phyloP scores from a whole-genome alignment of 2,888 invertebrate species.

The Ypsolopha sequella region DNA sequence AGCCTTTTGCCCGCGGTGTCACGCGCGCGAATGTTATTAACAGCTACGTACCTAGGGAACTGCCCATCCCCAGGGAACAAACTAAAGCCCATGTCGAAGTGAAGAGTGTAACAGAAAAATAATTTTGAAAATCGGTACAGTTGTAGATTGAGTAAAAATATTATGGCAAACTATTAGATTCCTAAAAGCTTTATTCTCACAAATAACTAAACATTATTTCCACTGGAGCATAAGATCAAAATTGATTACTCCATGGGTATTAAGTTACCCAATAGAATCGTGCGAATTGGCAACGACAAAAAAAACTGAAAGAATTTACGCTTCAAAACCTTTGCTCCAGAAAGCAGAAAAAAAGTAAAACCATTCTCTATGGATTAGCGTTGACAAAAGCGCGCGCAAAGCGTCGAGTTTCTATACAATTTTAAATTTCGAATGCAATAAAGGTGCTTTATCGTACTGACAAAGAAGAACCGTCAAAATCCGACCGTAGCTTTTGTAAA shows the following conservation, averaged over 20 bases:
- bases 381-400: constrained; percentile 15
- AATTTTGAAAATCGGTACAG: too few species aligned
- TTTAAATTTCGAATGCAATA: not conserved
- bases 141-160: too few species aligned
- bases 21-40: too few species aligned
- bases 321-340: constrained; percentile 7
- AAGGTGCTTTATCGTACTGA: not conserved
- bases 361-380: constrained; percentile 28
- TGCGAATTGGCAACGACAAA: constrained; percentile 10
- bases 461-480: not conserved
- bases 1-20: too few species aligned
- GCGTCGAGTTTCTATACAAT: not conserved
- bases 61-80: too few species aligned
- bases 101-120: too few species aligned
- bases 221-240: not conserved
- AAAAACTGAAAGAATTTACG: constrained; percentile 11
- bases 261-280: constrained; percentile 15
- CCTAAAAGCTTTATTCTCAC: too few species aligned
- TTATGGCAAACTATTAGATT: too few species aligned
- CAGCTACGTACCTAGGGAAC: too few species aligned
- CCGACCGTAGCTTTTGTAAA: not conserved
- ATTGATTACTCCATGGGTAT: constrained; percentile 8
- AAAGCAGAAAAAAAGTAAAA: constrained; percentile 14
- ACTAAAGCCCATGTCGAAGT: too few species aligned
- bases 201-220: too few species aligned